A percentile compares a stretch with the other conserved stretches of the same genome.
Evolutionary conservation across 2,113 vertebrate genomes (phyloP).

Genomic region (Protomyctophum bolini): DNA sequence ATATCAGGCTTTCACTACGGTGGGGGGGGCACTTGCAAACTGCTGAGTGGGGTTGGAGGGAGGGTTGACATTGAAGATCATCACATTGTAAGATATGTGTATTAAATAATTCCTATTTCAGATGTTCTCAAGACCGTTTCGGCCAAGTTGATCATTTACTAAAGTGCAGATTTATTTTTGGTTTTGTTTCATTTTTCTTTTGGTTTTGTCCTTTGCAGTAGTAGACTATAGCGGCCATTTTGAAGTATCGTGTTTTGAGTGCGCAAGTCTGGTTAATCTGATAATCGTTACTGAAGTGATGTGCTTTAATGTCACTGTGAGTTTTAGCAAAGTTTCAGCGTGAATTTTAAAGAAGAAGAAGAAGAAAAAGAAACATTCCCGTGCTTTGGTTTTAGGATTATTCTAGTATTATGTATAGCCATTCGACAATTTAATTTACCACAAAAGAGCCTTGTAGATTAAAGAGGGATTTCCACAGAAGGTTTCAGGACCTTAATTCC

Average conservation of each 20-base stretch:
- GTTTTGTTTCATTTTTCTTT: too few species aligned
- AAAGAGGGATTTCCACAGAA: conserved; percentile 5
- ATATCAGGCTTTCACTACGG: conserved; percentile 22
- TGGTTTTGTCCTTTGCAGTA: conserved; percentile 4
- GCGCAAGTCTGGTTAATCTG: background rate
- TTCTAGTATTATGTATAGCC: background rate
- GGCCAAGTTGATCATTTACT: background rate
- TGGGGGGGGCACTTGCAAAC: conserved; percentile 37
- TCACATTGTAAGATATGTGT: conserved; percentile 16
- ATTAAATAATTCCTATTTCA: conserved; percentile 42
- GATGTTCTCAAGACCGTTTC: conserved; percentile 14
- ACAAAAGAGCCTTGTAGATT: background rate
- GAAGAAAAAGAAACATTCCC: conserved; percentile 24
- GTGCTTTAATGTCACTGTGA: conserved; percentile 18
- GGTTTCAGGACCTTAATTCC: background rate
- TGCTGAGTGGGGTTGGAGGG: conserved; percentile 30
- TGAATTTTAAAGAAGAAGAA: background rate
- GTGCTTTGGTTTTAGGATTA: background rate
- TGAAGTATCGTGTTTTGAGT: conserved; percentile 29
- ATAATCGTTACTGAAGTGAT: conserved; percentile 12
- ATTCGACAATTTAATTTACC: conserved; percentile 1
- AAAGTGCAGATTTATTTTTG: background rate
- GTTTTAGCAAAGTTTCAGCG: background rate
- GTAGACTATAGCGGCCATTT: conserved; percentile 18
- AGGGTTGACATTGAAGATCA: conserved; percentile 8